phyloP scores from a whole-genome alignment of 2,113 vertebrate species.

The Oceanites oceanicus region DNA sequence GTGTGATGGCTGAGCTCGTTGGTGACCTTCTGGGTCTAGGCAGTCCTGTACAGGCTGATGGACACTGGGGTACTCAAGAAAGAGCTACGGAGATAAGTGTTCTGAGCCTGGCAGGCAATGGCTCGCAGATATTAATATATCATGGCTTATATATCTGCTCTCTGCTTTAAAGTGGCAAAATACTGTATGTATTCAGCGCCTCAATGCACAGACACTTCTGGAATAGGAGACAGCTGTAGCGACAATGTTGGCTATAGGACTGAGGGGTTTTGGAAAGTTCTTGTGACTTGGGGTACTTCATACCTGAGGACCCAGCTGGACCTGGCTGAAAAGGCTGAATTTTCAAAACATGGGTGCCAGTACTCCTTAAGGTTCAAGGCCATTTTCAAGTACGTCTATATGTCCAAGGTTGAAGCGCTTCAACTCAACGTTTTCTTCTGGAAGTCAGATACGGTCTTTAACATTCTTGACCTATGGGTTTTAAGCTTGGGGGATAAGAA shows the following conservation, averaged over 20 bases:
- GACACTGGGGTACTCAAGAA: not conserved
- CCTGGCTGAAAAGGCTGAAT: not conserved
- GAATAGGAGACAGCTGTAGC: not conserved
- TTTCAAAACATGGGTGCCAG: not conserved
- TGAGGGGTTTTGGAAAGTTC: not conserved
- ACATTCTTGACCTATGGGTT: not conserved
- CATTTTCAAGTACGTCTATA: not conserved
- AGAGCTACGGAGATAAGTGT: not conserved
- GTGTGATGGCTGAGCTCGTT: not conserved
- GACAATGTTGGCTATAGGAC: not conserved
- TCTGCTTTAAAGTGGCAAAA: not conserved
- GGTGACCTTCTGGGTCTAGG: not conserved
- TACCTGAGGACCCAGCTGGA: not conserved
- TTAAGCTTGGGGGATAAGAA: not conserved
- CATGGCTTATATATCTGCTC: fast-evolving
- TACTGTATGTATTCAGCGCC: not conserved
- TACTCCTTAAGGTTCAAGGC: not conserved
- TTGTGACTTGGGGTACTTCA: not conserved
- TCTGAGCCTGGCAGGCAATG: not conserved
- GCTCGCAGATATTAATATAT: not conserved
- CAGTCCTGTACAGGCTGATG: not conserved
- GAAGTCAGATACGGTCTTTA: not conserved
- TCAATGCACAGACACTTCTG: not conserved
- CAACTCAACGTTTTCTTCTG: not conserved
- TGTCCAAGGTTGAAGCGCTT: not conserved